Evolutionary conservation across 2,888 invertebrate genomes (phyloP).

Genomic region (Poecilus cupreus): DNA sequence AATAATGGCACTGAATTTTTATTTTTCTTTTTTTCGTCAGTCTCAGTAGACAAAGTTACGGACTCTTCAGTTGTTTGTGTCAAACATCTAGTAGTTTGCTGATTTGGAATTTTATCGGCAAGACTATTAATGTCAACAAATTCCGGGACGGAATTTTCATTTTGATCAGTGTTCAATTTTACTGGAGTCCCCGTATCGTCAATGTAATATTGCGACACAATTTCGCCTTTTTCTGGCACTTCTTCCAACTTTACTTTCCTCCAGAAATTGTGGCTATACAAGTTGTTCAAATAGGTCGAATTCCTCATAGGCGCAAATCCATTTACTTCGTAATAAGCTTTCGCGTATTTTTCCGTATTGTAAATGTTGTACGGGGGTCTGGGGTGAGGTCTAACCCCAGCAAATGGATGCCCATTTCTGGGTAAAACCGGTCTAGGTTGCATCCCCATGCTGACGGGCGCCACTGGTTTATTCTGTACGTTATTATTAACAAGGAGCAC

Average conservation of each 20-base stretch:
- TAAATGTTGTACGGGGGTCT: slow-evolving; percentile 4
- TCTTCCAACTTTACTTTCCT: slow-evolving; percentile 34
- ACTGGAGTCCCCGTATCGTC: slow-evolving; percentile 27
- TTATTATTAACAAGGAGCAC: background rate
- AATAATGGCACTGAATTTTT: slow-evolving; percentile 29
- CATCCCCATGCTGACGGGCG: background rate
- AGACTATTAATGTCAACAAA: slow-evolving; percentile 23
- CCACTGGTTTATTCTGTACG: slow-evolving; percentile 4
- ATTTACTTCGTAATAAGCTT: background rate
- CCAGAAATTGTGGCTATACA: slow-evolving; percentile 25
- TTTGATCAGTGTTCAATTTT: background rate
- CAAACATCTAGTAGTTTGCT: background rate
- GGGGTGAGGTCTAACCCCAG: background rate
- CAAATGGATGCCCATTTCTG: background rate
- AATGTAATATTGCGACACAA: slow-evolving; percentile 32
- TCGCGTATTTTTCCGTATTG: background rate
- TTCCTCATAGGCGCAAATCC: background rate
- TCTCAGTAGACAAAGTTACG: slow-evolving; percentile 19
- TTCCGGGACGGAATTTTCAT: background rate
- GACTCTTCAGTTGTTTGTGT: slow-evolving; percentile 7
- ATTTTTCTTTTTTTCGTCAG: slow-evolving; percentile 33
- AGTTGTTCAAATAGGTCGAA: background rate
- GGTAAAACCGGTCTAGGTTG: background rate
- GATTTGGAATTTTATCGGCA: slow-evolving; percentile 1
- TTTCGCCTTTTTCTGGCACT: slow-evolving; percentile 21